Evolutionary conservation across 1,140 invertebrate species (phyloP), one percentile per base, ranked within the genome.

Genomic region (Bemisia tabaci): DNA sequence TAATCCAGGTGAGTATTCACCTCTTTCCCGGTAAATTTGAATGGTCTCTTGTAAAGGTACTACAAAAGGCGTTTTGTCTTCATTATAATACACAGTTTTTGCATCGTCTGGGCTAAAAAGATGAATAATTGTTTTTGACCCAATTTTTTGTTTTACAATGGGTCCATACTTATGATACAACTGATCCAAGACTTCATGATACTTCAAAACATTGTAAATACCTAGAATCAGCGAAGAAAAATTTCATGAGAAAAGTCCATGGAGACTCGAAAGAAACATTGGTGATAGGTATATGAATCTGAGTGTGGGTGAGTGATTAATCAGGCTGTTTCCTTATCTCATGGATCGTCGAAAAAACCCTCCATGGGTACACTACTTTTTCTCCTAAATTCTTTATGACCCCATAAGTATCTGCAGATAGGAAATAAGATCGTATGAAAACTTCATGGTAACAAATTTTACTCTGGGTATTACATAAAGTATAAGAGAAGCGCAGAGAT

Each of bases 21-120:
- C 77, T 71, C 77, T 74, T 70, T 78, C 71, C 68, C 79, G 73
- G 71, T 82, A 83, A n/a, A 77, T 65, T 70, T 80, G 75, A 12
- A 76, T 76, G 1, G 81, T 78, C 70, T 82, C 79, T 66, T 82
- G 75, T 2, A 83, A 72, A 11, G 82, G 82, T 26, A 76, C 75
- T 25, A 82, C 75, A 68, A 75, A 67, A 1, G 82, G 82, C 24
- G 67, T 76, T 69, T 79, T 80, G 12, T 78, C 81, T 68, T 83
- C 81, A 66, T 73, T 70, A 71, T 70, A 61, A 62, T 74, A 72
- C 11, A 79, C 73, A 2, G 66, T 73, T 70, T 75, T 73, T 9
- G 75, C 73, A 70, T 79, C 77, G 25, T 76, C 74, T 25, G 77
- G 75, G 61, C 75, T 72, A 72, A 75, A 75, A 64, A 78, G 68